phyloP scores from a whole-genome alignment of 2,888 invertebrate genomes.

The Melinaea marsaeus region DNA sequence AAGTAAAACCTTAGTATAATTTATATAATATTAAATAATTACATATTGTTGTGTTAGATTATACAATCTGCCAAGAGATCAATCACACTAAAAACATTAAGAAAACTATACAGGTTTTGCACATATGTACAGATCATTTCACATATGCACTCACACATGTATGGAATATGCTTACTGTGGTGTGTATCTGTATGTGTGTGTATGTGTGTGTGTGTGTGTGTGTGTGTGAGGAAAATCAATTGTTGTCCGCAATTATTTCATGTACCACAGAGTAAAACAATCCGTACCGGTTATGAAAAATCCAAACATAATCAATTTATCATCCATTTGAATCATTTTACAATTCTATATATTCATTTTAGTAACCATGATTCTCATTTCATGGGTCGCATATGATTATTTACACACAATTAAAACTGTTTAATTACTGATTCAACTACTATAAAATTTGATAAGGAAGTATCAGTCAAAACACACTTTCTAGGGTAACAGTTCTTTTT shows the following conservation, averaged over 20 bases:
- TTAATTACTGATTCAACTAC: neutral
- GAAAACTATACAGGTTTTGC: neutral
- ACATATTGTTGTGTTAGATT: conserved; percentile 3
- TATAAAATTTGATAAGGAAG: neutral
- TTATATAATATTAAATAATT: neutral
- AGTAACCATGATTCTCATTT: too few relatives aligned
- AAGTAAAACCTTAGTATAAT: neutral
- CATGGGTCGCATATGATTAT: neutral
- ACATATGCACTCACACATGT: neutral
- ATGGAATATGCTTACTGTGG: neutral
- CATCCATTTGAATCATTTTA: too few relatives aligned
- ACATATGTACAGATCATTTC: neutral
- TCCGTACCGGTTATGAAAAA: too few relatives aligned
- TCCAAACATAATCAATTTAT: too few relatives aligned
- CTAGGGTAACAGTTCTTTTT: neutral
- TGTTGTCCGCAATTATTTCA: too few relatives aligned
- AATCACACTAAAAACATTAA: conserved; percentile 17
- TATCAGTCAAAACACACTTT: neutral
- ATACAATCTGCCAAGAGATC: conserved; percentile 19
- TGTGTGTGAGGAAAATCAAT: too few relatives aligned
- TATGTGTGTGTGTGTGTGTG: too few relatives aligned
- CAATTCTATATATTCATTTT: too few relatives aligned
- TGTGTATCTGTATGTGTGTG: too few relatives aligned
- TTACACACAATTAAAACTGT: neutral
- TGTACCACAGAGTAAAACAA: too few relatives aligned